A percentile compares a stretch with the other conserved stretches of the same genome.
These are phyloP conservation scores for Plutomurus gul DNA, from an alignment of 1,140 invertebrate species.

Conservation along the genomic window DNA sequence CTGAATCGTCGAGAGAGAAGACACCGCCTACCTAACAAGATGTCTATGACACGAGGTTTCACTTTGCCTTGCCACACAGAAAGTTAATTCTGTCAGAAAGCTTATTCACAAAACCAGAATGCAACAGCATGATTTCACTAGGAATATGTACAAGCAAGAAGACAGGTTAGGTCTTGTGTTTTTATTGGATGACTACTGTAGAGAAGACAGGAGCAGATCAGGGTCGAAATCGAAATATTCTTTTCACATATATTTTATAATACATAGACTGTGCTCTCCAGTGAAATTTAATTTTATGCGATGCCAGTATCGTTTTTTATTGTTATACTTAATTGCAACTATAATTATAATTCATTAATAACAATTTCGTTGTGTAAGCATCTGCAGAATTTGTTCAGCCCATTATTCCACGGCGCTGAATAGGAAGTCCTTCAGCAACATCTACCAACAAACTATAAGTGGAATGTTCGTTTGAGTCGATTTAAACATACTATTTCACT, in stretches of 20 bases:
- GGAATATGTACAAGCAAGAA: background rate
- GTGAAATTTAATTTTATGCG: no score
- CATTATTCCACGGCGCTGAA: no score
- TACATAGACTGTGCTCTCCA: background rate
- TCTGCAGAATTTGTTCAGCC: no score
- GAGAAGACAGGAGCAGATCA: conserved; percentile 15
- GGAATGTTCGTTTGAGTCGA: no score
- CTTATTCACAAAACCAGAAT: background rate
- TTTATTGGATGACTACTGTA: conserved; percentile 4
- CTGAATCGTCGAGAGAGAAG: background rate
- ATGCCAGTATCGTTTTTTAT: no score
- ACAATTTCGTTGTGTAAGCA: no score
- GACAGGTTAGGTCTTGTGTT: background rate
- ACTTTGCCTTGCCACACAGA: conserved; percentile 19
- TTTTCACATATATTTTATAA: background rate
- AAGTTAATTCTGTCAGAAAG: conserved; percentile 1
- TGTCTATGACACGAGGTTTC: conserved; percentile 14
- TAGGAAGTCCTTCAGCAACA: no score
- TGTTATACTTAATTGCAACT: no score
- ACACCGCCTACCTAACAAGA: conserved; percentile 14
- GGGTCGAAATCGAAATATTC: conserved; percentile 4
- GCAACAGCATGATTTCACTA: background rate
- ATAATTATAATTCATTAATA: no score
- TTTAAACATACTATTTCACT: no score
- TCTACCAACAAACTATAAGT: no score